Base-by-base conservation (phyloP, 1,140 invertebrate genomes). In the Fopius arisanus region DNA sequence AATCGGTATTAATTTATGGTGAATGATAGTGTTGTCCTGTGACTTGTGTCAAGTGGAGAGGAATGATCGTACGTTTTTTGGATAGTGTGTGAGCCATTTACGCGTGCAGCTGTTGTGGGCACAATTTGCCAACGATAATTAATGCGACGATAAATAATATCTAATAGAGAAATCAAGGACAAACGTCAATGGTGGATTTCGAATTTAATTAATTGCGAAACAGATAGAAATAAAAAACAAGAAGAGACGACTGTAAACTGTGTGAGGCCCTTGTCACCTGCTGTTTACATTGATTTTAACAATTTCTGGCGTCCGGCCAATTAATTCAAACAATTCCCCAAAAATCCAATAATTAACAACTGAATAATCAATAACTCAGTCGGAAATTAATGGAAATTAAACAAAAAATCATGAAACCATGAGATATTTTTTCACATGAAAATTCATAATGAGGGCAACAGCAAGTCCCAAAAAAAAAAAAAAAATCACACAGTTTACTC, bases 51-150 rank as follows among this genome's bases (percentile, higher is more conserved):
- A 12, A 19, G 29, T 66, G 63, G 33, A 31, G 26, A 19, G 29
- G 12, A 62, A 37, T 2, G 43, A 48, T 48, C n/a, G 16, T 12
- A 48, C 43, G 33, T 48, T 19, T 48, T 19, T 48, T 48, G 43
- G 23, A 28, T 23, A 51, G 66, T n/a, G 67, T 29, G 23, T 28
- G 40, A 29, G 26, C 26, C 40, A 69, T 69, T 14, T 69, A 67
- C 67, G 67, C 67, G 67, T 69, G 67, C 67, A 51, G 29, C 41
- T 69, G 67, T 48, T 48, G 43, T 48, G 43, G 43, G 29, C 41
- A 29, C 40, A 69, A 48, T 69, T 41, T 14, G 33, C 23, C 43
- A 12, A 19, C 43, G 3, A 48, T 16, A 48, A 37, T 37, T 12
- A 48, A 48, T 12, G 14, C 43, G 43, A 48, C 14, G 43, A 48